Conservation (phyloP, 1,140 invertebrate genomes). For the Phthorimaea operculella region DNA sequence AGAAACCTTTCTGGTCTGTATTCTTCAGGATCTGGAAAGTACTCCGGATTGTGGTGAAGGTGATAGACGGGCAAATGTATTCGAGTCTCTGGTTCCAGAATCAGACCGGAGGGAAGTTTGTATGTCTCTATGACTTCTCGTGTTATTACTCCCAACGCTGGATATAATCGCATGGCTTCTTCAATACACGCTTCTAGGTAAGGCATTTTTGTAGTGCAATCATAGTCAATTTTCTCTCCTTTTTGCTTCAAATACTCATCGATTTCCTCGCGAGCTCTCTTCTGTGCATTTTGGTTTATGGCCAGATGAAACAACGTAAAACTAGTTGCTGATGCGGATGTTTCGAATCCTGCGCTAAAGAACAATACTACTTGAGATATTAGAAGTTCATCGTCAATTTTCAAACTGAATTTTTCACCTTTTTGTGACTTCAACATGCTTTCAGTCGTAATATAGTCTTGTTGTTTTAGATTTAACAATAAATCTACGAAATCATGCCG, state of each 20-base stretch:
- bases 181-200: conserved; percentile 37
- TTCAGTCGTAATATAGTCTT: conserved; percentile 24
- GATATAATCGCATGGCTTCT: conserved; percentile 45
- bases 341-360: conserved; percentile 45
- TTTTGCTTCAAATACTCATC: conserved; percentile 41
- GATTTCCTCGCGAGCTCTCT: conserved; percentile 69
- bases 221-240: conserved; percentile 44
- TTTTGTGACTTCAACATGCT: not conserved
- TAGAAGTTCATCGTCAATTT: conserved; percentile 26
- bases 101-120: conserved; percentile 39
- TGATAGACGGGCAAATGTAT: conserved; percentile 32
- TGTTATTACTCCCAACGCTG: conserved; percentile 30
- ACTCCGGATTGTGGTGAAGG: conserved; percentile 28
- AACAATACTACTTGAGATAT: conserved; percentile 42
- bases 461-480: conserved; percentile 27
- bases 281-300: conserved; percentile 68
- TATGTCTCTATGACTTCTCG: conserved; percentile 43
- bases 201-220: conserved; percentile 50
- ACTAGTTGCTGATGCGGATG: conserved; percentile 60
- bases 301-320: conserved; percentile 70
- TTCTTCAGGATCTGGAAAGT: conserved; percentile 48
- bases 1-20: conserved; percentile 60
- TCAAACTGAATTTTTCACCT: conserved; percentile 17
- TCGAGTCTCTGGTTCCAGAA: conserved; percentile 25
- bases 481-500: conserved; percentile 38